Evolutionary conservation across 2,113 vertebrate species (phyloP).

Genomic region (Leptocoma aspasia): DNA sequence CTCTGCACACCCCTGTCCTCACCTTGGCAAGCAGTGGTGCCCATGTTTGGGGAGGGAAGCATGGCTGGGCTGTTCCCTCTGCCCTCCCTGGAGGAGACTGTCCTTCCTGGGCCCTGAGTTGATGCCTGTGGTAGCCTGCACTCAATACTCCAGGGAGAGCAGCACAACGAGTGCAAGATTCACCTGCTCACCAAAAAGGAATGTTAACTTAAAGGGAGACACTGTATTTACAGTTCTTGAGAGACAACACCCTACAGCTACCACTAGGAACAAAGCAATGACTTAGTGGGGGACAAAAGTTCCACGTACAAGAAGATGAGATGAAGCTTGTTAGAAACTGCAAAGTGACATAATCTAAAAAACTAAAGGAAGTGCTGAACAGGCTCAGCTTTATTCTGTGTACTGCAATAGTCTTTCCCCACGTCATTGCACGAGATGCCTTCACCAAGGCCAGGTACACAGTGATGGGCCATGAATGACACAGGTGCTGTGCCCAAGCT

Average conservation of each 20-base stretch:
- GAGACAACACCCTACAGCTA: neutral
- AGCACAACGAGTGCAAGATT: neutral
- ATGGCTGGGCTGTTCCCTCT: neutral
- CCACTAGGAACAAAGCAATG: neutral
- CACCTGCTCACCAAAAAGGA: neutral
- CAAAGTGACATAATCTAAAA: neutral
- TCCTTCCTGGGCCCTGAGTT: neutral
- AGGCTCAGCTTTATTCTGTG: neutral
- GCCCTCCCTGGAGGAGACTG: neutral
- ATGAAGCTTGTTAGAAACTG: neutral
- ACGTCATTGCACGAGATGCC: fast-evolving
- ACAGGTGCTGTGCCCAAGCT: neutral
- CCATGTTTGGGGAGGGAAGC: neutral
- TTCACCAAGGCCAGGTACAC: neutral
- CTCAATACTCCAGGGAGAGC: neutral
- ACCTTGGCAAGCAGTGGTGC: neutral
- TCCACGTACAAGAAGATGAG: neutral
- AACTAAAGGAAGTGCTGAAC: neutral
- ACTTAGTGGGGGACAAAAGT: neutral
- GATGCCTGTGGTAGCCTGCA: neutral
- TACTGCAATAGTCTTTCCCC: neutral
- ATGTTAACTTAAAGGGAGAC: neutral
- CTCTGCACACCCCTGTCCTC: neutral
- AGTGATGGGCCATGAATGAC: neutral
- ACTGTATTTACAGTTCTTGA: neutral